These are phyloP conservation scores for Aspidiotus destructor DNA, from an alignment of 2,888 invertebrate genomes.

Conservation along the genomic window DNA sequence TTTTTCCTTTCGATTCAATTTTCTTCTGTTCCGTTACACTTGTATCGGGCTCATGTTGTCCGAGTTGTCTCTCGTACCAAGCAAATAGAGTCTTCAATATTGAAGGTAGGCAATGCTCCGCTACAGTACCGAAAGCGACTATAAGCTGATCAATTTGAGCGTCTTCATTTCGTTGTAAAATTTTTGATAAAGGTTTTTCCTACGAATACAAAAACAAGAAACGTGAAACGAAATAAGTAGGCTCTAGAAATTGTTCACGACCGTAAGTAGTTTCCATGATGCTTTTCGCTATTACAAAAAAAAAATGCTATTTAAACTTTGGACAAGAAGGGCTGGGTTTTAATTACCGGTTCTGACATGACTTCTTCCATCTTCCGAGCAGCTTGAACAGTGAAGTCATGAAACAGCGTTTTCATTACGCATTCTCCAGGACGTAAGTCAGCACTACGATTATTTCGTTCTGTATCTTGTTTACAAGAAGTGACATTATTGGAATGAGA, in stretches of 20 bases:
- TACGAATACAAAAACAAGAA: constrained; percentile 40
- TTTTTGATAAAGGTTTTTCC: constrained; percentile 91
- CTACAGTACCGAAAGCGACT: constrained; percentile 83
- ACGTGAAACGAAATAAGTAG: constrained; percentile 23
- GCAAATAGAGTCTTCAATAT: constrained; percentile 81
- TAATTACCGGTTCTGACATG: constrained; percentile 63
- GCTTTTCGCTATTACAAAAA: not conserved
- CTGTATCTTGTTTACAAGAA: constrained; percentile 7
- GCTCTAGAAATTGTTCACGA: no score
- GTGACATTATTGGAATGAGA: not conserved
- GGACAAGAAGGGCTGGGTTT: not conserved
- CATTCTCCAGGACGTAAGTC: constrained; percentile 64
- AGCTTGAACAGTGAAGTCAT: constrained; percentile 88
- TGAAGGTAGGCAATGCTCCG: constrained; percentile 95
- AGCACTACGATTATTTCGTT: constrained; percentile 7
- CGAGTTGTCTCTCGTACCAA: constrained; percentile 85
- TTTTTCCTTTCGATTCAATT: constrained; percentile 54
- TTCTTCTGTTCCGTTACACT: constrained; percentile 49
- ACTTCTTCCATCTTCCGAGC: constrained; percentile 94
- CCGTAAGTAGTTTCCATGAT: no score
- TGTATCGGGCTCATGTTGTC: constrained; percentile 48
- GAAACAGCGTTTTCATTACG: constrained; percentile 88
- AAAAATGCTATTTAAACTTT: not conserved
- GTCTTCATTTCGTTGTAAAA: constrained; percentile 92
- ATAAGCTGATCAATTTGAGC: constrained; percentile 86